phyloP scores from a whole-genome alignment of 2,113 vertebrate species.

The Callopanchax toddi region DNA sequence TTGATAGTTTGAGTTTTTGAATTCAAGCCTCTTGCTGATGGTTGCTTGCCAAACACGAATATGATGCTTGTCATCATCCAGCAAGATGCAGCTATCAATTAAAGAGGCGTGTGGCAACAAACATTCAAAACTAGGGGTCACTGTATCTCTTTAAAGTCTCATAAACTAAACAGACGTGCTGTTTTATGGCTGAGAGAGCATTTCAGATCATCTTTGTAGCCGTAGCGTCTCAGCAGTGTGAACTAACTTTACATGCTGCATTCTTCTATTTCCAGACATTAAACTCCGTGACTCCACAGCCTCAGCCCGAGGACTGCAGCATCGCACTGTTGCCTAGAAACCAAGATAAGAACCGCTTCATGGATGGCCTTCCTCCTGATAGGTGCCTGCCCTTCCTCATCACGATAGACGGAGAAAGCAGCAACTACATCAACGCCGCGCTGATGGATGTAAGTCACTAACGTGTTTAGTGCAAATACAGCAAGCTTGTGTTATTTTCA shows the following conservation, averaged over 20 bases:
- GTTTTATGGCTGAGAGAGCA: not conserved
- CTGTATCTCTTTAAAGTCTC: not conserved
- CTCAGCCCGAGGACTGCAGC: conserved; percentile 98
- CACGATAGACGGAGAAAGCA: conserved; percentile 98
- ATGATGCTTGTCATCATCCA: no score
- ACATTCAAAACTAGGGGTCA: not conserved
- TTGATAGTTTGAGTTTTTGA: no score
- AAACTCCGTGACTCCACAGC: conserved; percentile 98
- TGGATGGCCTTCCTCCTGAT: conserved; percentile 98
- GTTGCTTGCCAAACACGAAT: no score
- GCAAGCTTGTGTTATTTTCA: conserved; percentile 52
- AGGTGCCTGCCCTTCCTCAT: conserved; percentile 99
- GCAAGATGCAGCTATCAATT: no score
- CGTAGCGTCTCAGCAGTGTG: not conserved
- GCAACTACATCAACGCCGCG: conserved; percentile 99
- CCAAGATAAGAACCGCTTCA: conserved; percentile 99
- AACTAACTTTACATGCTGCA: not conserved
- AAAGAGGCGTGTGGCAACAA: no score
- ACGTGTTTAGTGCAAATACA: not conserved
- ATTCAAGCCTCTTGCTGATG: no score
- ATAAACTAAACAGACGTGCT: not conserved
- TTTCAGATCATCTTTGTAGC: not conserved
- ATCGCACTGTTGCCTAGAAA: conserved; percentile 98
- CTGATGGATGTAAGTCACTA: conserved; percentile 95
- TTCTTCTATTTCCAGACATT: conserved; percentile 84